Evolutionary conservation across 2,797 vertebrate species (phyloP).

Genomic region (Gobionotothen gibberifrons): DNA sequence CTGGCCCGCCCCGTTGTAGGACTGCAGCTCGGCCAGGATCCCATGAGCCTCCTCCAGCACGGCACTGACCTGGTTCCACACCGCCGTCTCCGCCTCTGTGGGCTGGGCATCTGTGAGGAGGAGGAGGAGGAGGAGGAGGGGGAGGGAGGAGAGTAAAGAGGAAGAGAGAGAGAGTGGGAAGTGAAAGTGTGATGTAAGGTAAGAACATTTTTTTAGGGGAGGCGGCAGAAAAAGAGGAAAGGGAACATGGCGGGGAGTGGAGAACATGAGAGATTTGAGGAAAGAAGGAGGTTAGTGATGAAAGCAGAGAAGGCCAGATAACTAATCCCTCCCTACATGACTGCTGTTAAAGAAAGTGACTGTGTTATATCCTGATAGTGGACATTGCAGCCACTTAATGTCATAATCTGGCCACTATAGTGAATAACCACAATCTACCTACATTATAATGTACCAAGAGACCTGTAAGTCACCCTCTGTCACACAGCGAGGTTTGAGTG

Average conservation of each 20-base stretch:
- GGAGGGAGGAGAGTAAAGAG: slow-evolving; percentile 11
- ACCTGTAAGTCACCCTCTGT: slow-evolving; percentile 49
- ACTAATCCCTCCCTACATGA: slow-evolving; percentile 7
- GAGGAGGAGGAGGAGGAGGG: slow-evolving; percentile 26
- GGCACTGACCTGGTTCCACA: slow-evolving; percentile 95
- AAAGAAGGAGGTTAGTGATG: slow-evolving; percentile 48
- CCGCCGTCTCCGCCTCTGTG: slow-evolving; percentile 92
- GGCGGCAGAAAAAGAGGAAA: slow-evolving; percentile 7
- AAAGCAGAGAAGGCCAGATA: slow-evolving; percentile 37
- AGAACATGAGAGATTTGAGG: slow-evolving; percentile 19
- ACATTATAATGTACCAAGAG: slow-evolving; percentile 13
- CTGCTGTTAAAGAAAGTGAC: slow-evolving; percentile 1
- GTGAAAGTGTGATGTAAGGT: slow-evolving; percentile 56
- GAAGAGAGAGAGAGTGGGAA: slow-evolving; percentile 36
- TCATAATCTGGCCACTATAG: slow-evolving; percentile 42
- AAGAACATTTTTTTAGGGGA: slow-evolving; percentile 12
- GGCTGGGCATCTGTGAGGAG: slow-evolving; percentile 89
- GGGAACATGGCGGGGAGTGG: slow-evolving; percentile 5
- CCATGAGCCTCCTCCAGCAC: slow-evolving; percentile 93
- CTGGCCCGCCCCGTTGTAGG: slow-evolving; percentile 92
- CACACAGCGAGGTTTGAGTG: slow-evolving; percentile 58
- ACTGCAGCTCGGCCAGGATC: slow-evolving; percentile 92
- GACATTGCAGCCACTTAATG: slow-evolving; percentile 11
- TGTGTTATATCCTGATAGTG: slow-evolving; percentile 18
- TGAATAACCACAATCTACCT: slow-evolving; percentile 30